Evolutionary conservation across 1,140 invertebrate species (phyloP), one percentile per base, ranked within the genome.

Genomic region (Penaeus vannamei): DNA sequence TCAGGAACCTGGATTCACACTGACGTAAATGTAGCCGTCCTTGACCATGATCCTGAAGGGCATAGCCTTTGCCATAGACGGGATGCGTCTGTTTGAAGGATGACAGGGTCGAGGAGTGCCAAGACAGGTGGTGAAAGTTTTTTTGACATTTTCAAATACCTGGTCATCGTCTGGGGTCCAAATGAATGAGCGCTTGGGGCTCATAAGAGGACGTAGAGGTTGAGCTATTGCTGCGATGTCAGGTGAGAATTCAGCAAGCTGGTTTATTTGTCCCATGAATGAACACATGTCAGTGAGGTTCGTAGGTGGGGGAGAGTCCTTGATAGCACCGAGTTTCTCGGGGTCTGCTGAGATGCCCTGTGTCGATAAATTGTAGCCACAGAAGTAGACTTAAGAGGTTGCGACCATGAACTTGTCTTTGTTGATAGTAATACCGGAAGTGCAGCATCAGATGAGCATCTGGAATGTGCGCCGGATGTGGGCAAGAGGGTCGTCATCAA

Each of bases 191-290:
- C 62, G 23, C 0, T 5, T 32, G 0, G 77, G 46, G 14, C 62
- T 83, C 62, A 91, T 85, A 2, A 91, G 83, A 29, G 79, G 60
- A 26, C 82, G 91, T 23, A 91, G 59, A 23, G 91, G 91, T 81
- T 90, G 89, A n/a, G 82, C 42, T 12, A 62, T 29, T 36, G 32
- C 84, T 42, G 64, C 88, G 42, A 90, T 26, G 62, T 90, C 72
- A 5, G 59, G 59, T 29, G 85, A 90, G 53, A 90, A 90, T 17
- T 59, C 86, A 17, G 66, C 82, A 12, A 85, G 64, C 46, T 90
- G 90, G n/a, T 84, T 86, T 5, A 77, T 4, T 17, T 85, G 76
- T 1, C 79, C 90, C 88, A 90, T 90, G 59, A 91, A 91, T 29
- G 90, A 91, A 36, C 80, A 26, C 14, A 91, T 17, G 5, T 60